Evolutionary conservation across 1,140 invertebrate species (phyloP), one percentile per base, ranked within the genome.

Genomic region (Sycobia sp.): DNA sequence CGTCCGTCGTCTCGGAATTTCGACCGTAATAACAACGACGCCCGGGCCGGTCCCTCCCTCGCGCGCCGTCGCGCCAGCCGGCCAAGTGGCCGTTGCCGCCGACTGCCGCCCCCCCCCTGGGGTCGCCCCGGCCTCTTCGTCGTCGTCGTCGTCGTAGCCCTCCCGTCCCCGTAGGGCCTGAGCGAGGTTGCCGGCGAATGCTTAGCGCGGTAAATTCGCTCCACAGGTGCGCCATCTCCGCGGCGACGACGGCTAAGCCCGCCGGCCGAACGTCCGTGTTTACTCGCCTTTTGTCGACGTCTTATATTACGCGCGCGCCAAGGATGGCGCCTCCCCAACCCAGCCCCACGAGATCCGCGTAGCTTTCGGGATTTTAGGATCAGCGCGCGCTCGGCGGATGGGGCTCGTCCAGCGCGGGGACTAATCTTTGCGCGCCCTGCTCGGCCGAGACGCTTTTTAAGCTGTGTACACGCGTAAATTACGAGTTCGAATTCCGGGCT

Each of bases 161-260:
- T 32, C 5, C 29, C 13, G 27, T 16, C 47, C 47, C 27, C 20
- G 49, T 16, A 49, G 53, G 36, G 29, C 29, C 29, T 32, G 23
- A 46, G 53, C 67, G 67, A 71, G 72, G 76, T 74, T 68, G 78
- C 67, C 79, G 78, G 78, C 81, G 81, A 82, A 82, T 78, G 80
- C 80, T 82, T 81, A 78, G n/a, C n/a, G n/a, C n/a, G n/a, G 79
- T 80, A 82, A 82, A 80, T 81, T 82, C 77, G 78, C 78, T 82
- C 80, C 76, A 82, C 80, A 82, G 80, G 80, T 82, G 80, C 81
- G 80, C 77, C 80, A 79, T 79, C 76, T n/a, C 71, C 32, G 43
- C 29, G 39, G 60, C n/a, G n/a, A n/a, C n/a, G 29, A 4, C 51
- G 38, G 49, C 56, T 59, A 39, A 59, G 56, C 56, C 39, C 25